Conservation (phyloP, 2,888 invertebrate species). For the Tenthredo notha region DNA sequence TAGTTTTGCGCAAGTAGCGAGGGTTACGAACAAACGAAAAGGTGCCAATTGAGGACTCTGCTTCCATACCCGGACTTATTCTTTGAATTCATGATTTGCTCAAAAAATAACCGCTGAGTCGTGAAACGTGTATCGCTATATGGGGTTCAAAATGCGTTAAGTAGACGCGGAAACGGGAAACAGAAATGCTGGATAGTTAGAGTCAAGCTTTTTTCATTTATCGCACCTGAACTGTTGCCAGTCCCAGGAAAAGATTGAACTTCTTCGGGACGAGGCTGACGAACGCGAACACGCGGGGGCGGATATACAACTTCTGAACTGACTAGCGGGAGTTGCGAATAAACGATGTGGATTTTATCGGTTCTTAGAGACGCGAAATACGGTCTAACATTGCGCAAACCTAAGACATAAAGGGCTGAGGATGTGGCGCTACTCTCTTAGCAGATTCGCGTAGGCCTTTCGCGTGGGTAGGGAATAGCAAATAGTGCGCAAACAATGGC, state of each 20-base stretch:
- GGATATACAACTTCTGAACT: background rate
- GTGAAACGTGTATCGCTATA: background rate
- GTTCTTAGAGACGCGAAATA: constrained; percentile 29
- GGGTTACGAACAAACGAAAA: constrained; percentile 22
- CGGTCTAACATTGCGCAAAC: constrained; percentile 25
- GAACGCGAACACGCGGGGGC: background rate
- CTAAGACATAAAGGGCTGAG: background rate
- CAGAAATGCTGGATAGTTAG: background rate
- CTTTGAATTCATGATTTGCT: background rate
- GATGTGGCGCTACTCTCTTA: background rate
- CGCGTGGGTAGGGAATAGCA: constrained; percentile 41
- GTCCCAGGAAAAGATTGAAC: constrained; percentile 21
- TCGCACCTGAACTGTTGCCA: background rate
- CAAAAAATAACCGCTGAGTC: background rate
- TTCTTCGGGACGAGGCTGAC: background rate
- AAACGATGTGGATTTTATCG: constrained; percentile 41
- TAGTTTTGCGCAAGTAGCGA: constrained; percentile 38
- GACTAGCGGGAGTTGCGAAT: background rate
- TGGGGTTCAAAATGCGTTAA: background rate
- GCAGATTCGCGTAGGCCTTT: constrained; percentile 22
- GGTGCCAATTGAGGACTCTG: background rate
- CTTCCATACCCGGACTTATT: background rate
- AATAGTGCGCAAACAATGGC: constrained; percentile 40
- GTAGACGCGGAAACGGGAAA: constrained; percentile 11
- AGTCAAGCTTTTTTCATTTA: background rate